Percentiles rank a stretch among this genome's conserved stretches.
phyloP scores from a whole-genome alignment of 2,888 invertebrate genomes.

The Barypeithes pellucidus region DNA sequence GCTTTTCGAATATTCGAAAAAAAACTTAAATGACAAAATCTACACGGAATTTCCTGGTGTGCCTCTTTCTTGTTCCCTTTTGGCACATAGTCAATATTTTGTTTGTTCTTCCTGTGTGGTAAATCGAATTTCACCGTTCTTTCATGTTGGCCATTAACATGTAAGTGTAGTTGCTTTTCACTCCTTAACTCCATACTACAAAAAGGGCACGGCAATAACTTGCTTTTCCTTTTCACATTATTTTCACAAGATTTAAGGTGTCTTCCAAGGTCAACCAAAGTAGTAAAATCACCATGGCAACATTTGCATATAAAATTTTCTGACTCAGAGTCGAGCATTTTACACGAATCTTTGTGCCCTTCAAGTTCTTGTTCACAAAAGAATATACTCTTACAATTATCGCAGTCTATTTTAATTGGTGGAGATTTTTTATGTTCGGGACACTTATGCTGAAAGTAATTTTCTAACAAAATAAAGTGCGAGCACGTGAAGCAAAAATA shows the following conservation, averaged over 20 bases:
- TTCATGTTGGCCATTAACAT: background rate
- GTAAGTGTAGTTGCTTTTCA: background rate
- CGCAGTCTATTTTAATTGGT: background rate
- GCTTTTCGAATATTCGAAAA: background rate
- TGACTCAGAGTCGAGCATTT: background rate
- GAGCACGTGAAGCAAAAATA: conserved; percentile 9
- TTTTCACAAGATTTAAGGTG: background rate
- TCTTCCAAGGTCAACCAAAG: background rate
- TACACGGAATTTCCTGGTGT: background rate
- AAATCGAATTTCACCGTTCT: background rate
- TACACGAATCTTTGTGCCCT: background rate
- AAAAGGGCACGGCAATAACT: background rate
- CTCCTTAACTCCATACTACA: background rate
- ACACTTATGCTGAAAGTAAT: conserved; percentile 2
- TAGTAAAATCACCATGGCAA: background rate
- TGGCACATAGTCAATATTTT: background rate
- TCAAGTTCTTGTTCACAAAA: background rate
- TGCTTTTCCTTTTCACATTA: background rate
- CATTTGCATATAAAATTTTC: background rate
- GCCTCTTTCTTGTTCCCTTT: background rate
- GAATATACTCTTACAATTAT: conserved; percentile 9
- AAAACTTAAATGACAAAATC: conserved; percentile 14
- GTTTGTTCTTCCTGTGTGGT: no score
- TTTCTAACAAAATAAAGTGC: background rate
- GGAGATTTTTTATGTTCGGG: background rate